Conservation (phyloP, 2,797 vertebrate genomes). For the Tauraco hartlaubi region DNA sequence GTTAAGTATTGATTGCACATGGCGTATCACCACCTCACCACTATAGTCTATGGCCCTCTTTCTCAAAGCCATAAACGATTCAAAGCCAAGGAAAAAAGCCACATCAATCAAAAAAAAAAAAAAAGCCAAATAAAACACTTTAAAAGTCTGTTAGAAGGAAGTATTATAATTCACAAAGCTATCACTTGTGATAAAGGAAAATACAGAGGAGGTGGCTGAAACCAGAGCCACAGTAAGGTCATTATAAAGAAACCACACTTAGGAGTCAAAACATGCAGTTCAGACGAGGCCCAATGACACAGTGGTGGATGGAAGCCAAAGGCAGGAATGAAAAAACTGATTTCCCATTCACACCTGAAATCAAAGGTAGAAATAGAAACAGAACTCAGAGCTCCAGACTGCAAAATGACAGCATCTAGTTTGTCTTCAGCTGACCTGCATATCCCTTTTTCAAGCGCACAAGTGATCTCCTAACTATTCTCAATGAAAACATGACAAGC, state of each 20-base stretch:
- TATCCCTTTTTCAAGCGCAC: background rate
- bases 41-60: background rate
- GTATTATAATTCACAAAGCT: background rate
- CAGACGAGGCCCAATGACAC: background rate
- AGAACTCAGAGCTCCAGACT: background rate
- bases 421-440: background rate
- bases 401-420: background rate
- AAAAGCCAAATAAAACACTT: background rate
- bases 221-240: background rate
- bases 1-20: background rate
- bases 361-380: background rate
- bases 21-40: background rate
- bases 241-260: background rate
- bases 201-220: background rate
- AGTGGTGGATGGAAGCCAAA: background rate
- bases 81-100: background rate
- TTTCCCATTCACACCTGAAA: background rate
- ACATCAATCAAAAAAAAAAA: background rate
- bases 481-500: background rate
- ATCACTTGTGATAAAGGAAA: conserved; percentile 7
- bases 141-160: background rate
- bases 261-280: background rate
- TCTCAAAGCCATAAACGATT: background rate
- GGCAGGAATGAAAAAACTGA: background rate
- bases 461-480: background rate